Evolutionary conservation across 2,797 vertebrate genomes (phyloP), one percentile per base, ranked within the genome.

Genomic region (Clarias pachynema): DNA sequence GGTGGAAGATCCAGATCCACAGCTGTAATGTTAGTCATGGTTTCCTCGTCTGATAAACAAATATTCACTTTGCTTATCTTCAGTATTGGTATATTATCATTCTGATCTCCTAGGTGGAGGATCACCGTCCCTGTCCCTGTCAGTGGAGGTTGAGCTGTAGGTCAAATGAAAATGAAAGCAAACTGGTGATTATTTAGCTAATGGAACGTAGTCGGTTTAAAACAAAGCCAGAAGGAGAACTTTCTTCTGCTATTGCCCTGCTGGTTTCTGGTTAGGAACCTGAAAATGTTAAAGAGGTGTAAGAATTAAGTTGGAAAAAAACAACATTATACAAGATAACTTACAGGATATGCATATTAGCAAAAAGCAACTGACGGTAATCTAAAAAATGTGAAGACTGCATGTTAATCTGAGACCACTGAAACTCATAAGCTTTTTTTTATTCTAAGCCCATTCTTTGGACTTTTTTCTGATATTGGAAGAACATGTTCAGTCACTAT

Each of bases 111-210:
- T 22, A 93, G 56, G 2, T 90, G 80, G 78, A 93, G 89, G 15
- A 88, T 22, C 20, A 93, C 37, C 0, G 86, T 91, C 34, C 86
- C 89, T 3, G 90, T 91, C 0, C 90, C 89, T 0, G 92, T 93
- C 89, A 90, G 56, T 4, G 89, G 85, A 29, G 94, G 95, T 5
- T 65, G 3, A 29, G 93, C 95, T 96, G 87, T 24, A 37, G 49
- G 56, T 63, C 29, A 53, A 49, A 26, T 49, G 20, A 0, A 10
- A 5, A 6, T 4, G 15, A 62, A 49, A 79, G 2, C 5, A 44
- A 12, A 20, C 4, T 20, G 14, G 15, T 20, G n/a, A 65, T 79
- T 79, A 65, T 78, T 29, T 59, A 16, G 15, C 16, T 4, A 20
- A 37, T 14, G 10, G 14, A 37, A 5, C 4, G 4, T 37, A n/a